phyloP scores from a whole-genome alignment of 2,797 vertebrate species.

The Botia kubotai region DNA sequence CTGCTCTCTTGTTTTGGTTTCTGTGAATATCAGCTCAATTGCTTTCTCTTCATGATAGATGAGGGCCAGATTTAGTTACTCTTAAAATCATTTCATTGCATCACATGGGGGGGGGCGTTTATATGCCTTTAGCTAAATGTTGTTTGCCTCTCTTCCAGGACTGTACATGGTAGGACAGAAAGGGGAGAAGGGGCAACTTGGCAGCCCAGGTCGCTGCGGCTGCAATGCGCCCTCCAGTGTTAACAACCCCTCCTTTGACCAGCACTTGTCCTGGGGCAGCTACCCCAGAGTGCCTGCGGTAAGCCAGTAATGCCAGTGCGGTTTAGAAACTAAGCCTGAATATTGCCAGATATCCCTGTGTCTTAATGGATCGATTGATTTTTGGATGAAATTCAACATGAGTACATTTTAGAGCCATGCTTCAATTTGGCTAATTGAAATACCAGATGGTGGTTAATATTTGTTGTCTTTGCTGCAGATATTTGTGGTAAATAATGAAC shows the following conservation, averaged over 20 bases:
- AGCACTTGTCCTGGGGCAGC: conserved; percentile 76
- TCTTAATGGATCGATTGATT: background rate
- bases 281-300: conserved; percentile 89
- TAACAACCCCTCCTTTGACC: conserved; percentile 79
- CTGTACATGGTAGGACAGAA: conserved; percentile 89
- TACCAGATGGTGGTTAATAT: conserved; percentile 37
- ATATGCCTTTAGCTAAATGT: conserved; percentile 13
- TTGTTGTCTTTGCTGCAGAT: conserved; percentile 79
- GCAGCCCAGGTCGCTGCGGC: conserved; percentile 89
- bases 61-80: conserved; percentile 44
- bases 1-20: conserved; percentile 65
- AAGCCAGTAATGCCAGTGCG: conserved; percentile 65
- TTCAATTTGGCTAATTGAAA: background rate
- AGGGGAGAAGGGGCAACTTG: conserved; percentile 89
- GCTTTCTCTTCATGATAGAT: conserved; percentile 62
- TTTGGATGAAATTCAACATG: background rate
- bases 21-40: conserved; percentile 54
- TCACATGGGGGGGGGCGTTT: conserved; percentile 34
- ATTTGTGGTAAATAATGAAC: conserved; percentile 93
- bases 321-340: conserved; percentile 18
- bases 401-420: background rate
- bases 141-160: conserved; percentile 73
- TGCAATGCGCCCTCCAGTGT: conserved; percentile 80
- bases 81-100: conserved; percentile 23
- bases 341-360: background rate